Evolutionary conservation across 2,113 vertebrate genomes (phyloP), one percentile per base, ranked within the genome.

Genomic region (Protobothrops flavoviridis): DNA sequence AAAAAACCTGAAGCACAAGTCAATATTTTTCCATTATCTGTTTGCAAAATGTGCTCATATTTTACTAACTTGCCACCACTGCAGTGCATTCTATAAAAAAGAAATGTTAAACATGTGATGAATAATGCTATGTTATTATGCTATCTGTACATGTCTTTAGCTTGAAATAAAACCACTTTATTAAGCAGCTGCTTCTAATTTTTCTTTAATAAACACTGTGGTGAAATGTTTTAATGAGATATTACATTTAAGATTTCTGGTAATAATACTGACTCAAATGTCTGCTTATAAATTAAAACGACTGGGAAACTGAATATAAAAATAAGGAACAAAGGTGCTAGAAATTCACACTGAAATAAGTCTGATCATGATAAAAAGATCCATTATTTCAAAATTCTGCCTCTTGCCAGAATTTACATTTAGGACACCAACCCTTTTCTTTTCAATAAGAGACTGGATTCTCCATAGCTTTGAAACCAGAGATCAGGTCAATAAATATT

Each of bases 151-250:
- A 10, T 89, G 39, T 86, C 88, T 90, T 93, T 64, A 61, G 55
- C 52, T 87, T 90, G 59, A 13, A 85, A 85, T 43, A 43, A 90
- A 93, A 86, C 26, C 26, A 48, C 7, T 86, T 23, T 39, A 61
- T 61, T 87, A 86, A 93, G 55, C 89, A 53, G 92, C 88, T 86
- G 74, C 45, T 93, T 64, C 55, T 29, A n/a, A 90, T 64, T 90
- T 61, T 90, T 61, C 45, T 43, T 48, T 93, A 90, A 90, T 61
- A 93, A 93, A 87, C 20, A 86, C 92, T 87, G 39, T 90, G 33
- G 64, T 93, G 85, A 89, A 8, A 43, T 86, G 74, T 61, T 87
- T 93, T 93, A 86, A 93, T 90, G 92, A 90, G 81, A 17, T 52
- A 52, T 8, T 52, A 33, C 55, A 86, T 90, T 90, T 90, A 61